phyloP scores from a whole-genome alignment of 2,113 vertebrate genomes.

The Cariama cristata region DNA sequence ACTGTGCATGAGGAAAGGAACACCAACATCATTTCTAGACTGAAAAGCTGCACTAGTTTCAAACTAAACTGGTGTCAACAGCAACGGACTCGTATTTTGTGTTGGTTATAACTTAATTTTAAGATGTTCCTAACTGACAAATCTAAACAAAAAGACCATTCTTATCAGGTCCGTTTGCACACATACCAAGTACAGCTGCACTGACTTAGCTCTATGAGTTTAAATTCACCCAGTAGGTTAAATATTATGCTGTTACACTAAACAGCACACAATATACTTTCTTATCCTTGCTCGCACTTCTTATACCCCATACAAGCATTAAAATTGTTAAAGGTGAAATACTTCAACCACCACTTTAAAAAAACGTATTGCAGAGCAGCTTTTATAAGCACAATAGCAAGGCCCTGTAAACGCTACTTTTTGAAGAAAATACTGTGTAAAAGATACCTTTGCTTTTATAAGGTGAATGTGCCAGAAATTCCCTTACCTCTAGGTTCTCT shows the following conservation, averaged over 20 bases:
- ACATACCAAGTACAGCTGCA: slow-evolving; percentile 16
- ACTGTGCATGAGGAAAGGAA: neutral
- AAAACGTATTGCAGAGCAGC: neutral
- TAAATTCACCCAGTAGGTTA: neutral
- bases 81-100: neutral
- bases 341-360: neutral
- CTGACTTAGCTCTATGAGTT: neutral
- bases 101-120: neutral
- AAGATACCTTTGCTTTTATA: neutral
- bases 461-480: neutral
- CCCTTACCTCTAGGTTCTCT: neutral
- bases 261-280: neutral
- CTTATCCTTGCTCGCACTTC: neutral
- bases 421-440: neutral
- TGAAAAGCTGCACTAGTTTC: neutral
- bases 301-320: neutral
- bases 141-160: slow-evolving; percentile 8
- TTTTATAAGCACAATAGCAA: neutral
- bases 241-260: neutral
- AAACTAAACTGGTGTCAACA: neutral
- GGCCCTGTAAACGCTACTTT: neutral
- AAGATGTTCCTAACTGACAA: slow-evolving; percentile 10
- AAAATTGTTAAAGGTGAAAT: neutral
- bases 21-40: neutral
- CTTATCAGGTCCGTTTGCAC: neutral